Conservation (phyloP, 2,113 vertebrate species). For the Abramis brama region DNA sequence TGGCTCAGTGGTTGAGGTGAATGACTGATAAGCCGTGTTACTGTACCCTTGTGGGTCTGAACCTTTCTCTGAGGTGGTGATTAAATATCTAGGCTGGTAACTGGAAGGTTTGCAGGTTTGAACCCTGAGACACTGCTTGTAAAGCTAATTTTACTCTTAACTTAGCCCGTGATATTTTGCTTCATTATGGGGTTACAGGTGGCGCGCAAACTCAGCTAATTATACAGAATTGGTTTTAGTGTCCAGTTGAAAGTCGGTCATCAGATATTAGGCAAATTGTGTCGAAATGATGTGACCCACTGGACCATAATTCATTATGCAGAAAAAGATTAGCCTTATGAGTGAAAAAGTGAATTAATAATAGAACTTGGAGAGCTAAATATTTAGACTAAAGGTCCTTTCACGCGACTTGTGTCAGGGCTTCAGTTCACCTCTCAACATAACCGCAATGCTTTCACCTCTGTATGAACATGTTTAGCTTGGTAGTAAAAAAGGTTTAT, state of each 20-base stretch:
- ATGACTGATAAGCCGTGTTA: conserved; percentile 25
- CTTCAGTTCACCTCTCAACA: not conserved
- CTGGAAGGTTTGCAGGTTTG: not conserved
- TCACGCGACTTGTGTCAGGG: not conserved
- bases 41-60: conserved; percentile 10
- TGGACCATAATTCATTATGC: conserved; percentile 22
- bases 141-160: conserved; percentile 12
- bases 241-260: conserved; percentile 15
- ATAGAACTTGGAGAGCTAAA: not conserved
- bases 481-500: not conserved
- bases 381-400: not conserved
- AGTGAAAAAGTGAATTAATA: not conserved
- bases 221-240: not conserved
- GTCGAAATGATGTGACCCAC: not conserved
- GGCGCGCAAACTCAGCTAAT: not conserved
- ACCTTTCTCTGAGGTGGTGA: conserved; percentile 7
- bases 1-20: conserved; percentile 17
- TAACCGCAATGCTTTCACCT: not conserved
- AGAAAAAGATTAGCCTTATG: not conserved
- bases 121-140: not conserved
- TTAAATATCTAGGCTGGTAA: conserved; percentile 21
- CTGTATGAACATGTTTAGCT: not conserved
- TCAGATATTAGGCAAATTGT: not conserved
- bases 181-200: not conserved
- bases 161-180: not conserved